These are phyloP conservation scores for Trachelus iudaicus DNA, from an alignment of 2,888 invertebrate species.

Conservation along the genomic window DNA sequence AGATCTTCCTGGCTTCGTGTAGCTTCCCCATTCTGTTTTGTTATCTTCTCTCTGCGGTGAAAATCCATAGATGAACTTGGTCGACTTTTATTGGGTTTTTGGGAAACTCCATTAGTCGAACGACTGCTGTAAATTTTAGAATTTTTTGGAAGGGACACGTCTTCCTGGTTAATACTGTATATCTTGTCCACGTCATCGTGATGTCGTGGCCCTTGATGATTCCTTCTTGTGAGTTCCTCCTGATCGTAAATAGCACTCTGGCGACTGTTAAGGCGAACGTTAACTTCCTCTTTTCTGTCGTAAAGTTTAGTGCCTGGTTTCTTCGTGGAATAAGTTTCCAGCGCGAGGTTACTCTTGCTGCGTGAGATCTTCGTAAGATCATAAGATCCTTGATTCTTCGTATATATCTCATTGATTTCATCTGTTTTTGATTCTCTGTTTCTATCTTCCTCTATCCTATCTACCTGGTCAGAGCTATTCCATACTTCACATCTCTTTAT, in stretches of 20 bases:
- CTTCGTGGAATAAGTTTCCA: constrained; percentile 5
- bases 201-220: constrained; percentile 65
- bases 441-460: constrained; percentile 13
- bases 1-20: constrained; percentile 24
- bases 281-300: constrained; percentile 35
- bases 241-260: constrained; percentile 43
- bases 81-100: background rate
- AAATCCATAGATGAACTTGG: background rate
- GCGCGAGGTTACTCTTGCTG: background rate
- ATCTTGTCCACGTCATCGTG: constrained; percentile 57
- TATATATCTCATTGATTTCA: constrained; percentile 32
- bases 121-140: background rate
- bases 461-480: background rate
- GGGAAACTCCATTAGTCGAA: background rate
- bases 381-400: constrained; percentile 34
- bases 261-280: constrained; percentile 52
- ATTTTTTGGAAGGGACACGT: constrained; percentile 16
- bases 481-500: constrained; percentile 5
- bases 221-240: constrained; percentile 62
- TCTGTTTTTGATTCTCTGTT: constrained; percentile 5
- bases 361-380: constrained; percentile 15
- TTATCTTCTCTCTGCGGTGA: background rate
- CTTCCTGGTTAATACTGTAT: constrained; percentile 46
- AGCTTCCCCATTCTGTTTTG: background rate
- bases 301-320: constrained; percentile 52